Evolutionary conservation across 2,888 invertebrate species (phyloP).

Genomic region (Parnassius apollo): DNA sequence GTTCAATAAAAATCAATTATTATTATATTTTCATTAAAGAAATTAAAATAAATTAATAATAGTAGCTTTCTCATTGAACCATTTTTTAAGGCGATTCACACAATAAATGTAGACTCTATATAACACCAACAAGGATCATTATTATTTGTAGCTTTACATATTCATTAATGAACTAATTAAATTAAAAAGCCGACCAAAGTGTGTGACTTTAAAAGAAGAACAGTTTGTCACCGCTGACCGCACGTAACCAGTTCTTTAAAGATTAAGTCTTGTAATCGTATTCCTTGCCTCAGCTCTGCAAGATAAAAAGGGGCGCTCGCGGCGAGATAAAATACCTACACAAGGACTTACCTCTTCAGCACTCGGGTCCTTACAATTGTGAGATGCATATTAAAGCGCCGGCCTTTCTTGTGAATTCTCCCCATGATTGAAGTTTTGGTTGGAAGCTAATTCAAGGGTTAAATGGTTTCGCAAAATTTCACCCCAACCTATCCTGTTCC

Average conservation of each 20-base stretch:
- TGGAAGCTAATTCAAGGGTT: slow-evolving; percentile 60
- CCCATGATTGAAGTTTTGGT: slow-evolving; percentile 67
- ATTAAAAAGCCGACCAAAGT: neutral
- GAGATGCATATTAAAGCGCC: slow-evolving; percentile 73
- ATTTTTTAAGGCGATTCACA: too few species aligned
- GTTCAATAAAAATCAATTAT: too few species aligned
- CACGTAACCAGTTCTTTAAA: slow-evolving; percentile 48
- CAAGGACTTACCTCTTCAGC: slow-evolving; percentile 71
- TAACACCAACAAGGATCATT: too few species aligned
- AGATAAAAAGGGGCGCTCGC: slow-evolving; percentile 58
- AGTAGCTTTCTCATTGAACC: too few species aligned
- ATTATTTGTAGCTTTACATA: too few species aligned
- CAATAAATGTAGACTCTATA: too few species aligned
- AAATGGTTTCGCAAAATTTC: slow-evolving; percentile 49
- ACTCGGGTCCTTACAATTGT: slow-evolving; percentile 70
- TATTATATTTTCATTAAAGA: too few species aligned
- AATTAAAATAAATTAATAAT: too few species aligned
- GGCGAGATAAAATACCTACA: slow-evolving; percentile 72
- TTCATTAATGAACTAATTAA: too few species aligned
- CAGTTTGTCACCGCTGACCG: slow-evolving; percentile 33
- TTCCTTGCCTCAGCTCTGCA: slow-evolving; percentile 49
- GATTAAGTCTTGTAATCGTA: slow-evolving; percentile 71
- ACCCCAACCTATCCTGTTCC: slow-evolving; percentile 3
- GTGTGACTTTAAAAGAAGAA: neutral
- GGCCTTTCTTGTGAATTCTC: slow-evolving; percentile 61